Base-by-base conservation (phyloP, 2,888 invertebrate genomes). In the Leptopilina myrica region DNA sequence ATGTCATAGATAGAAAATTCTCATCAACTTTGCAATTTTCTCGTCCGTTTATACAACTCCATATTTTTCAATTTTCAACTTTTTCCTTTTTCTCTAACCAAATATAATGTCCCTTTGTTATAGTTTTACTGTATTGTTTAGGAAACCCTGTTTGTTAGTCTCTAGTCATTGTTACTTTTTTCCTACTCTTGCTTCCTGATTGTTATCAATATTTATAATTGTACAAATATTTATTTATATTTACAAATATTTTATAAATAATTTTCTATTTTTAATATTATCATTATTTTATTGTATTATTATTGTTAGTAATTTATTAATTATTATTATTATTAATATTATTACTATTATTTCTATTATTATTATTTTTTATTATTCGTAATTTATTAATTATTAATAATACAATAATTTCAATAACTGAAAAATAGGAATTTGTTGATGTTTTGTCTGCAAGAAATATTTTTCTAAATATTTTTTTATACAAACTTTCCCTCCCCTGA, bases 81-180 rank as follows among this genome's bases (percentile, higher is more conserved):
- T 69, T 26, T 49, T 67, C 14, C 7, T 12, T 69, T 33, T 33
- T 5, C 12, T 53, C 15, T 62, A 66, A 5, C 26, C 8, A 26
- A 53, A 69, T 69, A 15, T 69, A 12, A 8, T 53, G 49, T 67
- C 33, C 53, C 20, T 26, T 11, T 62, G 53, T 77, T 62, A 33
- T 33, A 76, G 53, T 56, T 79, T 76, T 78, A 62, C 14, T 66
- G 62, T 69, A 33, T 75, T 43, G 64, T 76, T 79, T 56, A 20
- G 53, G 5, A 59, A 78, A 64, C n/a, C 14, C 33, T 64, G 20
- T 62, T 62, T 62, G 62, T 62, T 62, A 62, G 62, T 62, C 20
- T 9, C 20, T n/a, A 49, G 49, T 62, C 9, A 49, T 49, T 49
- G 49, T 62, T 62, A 62, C 20, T 62, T 62, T 62, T 59, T n/a